Evolutionary conservation across 2,888 invertebrate species (phyloP).

Genomic region (Argynnis bischoffii): DNA sequence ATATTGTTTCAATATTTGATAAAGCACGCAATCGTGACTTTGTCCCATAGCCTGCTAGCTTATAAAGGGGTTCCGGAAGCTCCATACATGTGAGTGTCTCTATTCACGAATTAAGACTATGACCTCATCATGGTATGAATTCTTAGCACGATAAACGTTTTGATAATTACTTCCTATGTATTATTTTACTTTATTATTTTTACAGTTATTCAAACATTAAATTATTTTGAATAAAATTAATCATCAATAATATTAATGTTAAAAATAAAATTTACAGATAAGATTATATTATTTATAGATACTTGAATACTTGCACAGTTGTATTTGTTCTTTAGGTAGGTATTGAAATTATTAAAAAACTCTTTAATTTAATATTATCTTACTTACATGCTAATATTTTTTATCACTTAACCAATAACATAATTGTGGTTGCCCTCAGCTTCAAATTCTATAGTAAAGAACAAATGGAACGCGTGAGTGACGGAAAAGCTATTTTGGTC

Average conservation of each 20-base stretch:
- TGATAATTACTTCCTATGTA: constrained; percentile 1
- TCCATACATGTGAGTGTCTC: constrained; percentile 25
- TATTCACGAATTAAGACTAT: constrained; percentile 29
- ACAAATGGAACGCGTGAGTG: constrained; percentile 61
- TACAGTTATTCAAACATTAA: too few relatives aligned
- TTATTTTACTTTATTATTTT: too few relatives aligned
- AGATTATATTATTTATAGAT: too few relatives aligned
- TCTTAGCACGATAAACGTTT: constrained; percentile 16
- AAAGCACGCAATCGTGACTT: constrained; percentile 27
- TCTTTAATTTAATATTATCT: too few relatives aligned
- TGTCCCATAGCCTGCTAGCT: constrained; percentile 17
- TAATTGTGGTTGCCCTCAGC: constrained; percentile 20
- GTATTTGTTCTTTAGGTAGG: too few relatives aligned
- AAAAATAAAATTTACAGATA: too few relatives aligned
- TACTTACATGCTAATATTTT: too few relatives aligned
- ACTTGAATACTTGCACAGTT: too few relatives aligned
- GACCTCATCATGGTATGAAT: constrained; percentile 31
- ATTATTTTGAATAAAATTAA: too few relatives aligned
- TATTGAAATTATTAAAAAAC: too few relatives aligned
- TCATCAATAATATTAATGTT: too few relatives aligned
- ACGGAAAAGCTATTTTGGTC: constrained; percentile 72
- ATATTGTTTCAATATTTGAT: constrained; percentile 16
- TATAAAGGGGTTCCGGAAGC: constrained; percentile 34
- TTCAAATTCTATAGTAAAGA: constrained; percentile 23
- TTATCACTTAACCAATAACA: neutral